Percentiles rank a stretch among this genome's conserved stretches.
Evolutionary conservation across 2,888 invertebrate genomes (phyloP).

Genomic region (Drosophila anceps): DNA sequence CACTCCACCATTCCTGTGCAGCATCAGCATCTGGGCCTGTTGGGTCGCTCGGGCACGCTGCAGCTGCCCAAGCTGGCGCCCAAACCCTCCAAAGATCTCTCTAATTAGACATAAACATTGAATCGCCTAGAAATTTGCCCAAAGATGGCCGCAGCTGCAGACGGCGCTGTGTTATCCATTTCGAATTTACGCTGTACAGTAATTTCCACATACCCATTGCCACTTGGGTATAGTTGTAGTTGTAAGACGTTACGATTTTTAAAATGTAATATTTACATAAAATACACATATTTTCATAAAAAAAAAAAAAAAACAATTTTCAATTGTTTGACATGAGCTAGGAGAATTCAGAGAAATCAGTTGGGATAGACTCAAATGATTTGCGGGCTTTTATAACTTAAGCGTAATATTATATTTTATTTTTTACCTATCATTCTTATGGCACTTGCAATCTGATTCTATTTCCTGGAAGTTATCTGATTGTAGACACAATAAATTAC

Average conservation of each 20-base stretch:
- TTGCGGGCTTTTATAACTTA: too few species aligned
- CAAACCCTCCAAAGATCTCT: conserved; percentile 42
- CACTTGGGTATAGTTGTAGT: conserved; percentile 23
- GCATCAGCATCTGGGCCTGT: conserved; percentile 39
- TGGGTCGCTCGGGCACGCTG: conserved; percentile 41
- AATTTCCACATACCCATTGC: conserved; percentile 27
- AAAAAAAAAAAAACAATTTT: conserved; percentile 1
- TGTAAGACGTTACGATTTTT: conserved; percentile 45
- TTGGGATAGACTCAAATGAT: background rate
- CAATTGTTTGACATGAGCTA: conserved; percentile 13
- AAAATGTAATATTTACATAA: conserved; percentile 50
- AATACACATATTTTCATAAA: conserved; percentile 31
- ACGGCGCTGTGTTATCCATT: conserved; percentile 38
- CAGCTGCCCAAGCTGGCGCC: conserved; percentile 56
- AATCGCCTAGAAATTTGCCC: conserved; percentile 24
- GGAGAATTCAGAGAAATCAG: background rate
- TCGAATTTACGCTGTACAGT: conserved; percentile 60
- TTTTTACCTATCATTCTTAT: too few species aligned
- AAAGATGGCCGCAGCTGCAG: conserved; percentile 48
- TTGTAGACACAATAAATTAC: too few species aligned
- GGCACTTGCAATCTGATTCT: too few species aligned
- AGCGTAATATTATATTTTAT: too few species aligned
- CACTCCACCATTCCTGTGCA: conserved; percentile 36
- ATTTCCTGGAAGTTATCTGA: too few species aligned
- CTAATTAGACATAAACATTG: conserved; percentile 23